phyloP scores from a whole-genome alignment of 2,888 invertebrate species.

The Nasonia oneida region DNA sequence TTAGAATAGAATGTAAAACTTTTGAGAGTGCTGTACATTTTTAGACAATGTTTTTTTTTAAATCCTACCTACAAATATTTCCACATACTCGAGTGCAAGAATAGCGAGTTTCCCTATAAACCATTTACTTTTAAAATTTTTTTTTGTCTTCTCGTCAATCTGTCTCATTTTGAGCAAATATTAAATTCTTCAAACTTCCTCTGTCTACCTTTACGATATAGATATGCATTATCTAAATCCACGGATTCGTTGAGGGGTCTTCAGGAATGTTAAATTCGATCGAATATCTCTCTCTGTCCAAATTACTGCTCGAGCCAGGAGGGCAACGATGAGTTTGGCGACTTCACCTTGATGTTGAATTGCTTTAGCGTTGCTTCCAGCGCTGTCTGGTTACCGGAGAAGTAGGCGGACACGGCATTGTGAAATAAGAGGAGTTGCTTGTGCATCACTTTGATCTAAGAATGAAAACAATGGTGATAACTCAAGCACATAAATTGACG shows the following conservation, averaged over 20 bases:
- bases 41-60: constrained; percentile 38
- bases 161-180: constrained; percentile 18
- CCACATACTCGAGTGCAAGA: constrained; percentile 58
- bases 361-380: constrained; percentile 96
- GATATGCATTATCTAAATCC: constrained; percentile 59
- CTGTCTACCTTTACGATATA: constrained; percentile 39
- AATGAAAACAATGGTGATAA: constrained; percentile 26
- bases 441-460: constrained; percentile 98
- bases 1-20: constrained; percentile 39
- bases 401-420: constrained; percentile 98
- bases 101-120: constrained; percentile 61
- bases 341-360: constrained; percentile 94
- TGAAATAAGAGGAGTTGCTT: constrained; percentile 97
- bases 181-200: constrained; percentile 23
- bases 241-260: constrained; percentile 44
- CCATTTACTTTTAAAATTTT: constrained; percentile 38
- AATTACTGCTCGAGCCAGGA: constrained; percentile 90
- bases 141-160: constrained; percentile 21
- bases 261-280: constrained; percentile 55
- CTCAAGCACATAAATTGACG: not conserved
- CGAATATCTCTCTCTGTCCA: not conserved
- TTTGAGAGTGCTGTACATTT: constrained; percentile 46
- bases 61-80: constrained; percentile 56
- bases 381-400: constrained; percentile 96
- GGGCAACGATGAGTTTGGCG: constrained; percentile 87